These are phyloP conservation scores for Lycia hirtaria DNA, from an alignment of 2,888 invertebrate genomes.

Conservation along the genomic window DNA sequence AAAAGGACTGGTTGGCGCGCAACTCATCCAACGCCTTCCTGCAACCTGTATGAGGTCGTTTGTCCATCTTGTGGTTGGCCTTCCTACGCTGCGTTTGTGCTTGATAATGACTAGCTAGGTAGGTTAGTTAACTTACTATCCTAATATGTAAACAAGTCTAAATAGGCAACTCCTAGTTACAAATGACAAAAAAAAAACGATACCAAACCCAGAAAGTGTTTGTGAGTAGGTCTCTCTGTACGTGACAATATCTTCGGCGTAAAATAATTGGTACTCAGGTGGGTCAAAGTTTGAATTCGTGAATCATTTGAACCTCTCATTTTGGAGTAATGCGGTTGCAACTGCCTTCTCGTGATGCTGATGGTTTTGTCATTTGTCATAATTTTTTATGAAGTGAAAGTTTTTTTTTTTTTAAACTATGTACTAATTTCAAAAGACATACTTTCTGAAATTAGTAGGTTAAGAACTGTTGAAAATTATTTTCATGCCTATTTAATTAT, in stretches of 20 bases:
- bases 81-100: no score
- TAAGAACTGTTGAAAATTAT: no score
- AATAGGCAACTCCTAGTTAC: neutral
- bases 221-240: conserved; percentile 44
- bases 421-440: no score
- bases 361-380: neutral
- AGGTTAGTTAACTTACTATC: no score
- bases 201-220: neutral
- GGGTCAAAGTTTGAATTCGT: conserved; percentile 33
- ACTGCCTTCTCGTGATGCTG: neutral
- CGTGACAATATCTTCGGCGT: conserved; percentile 54
- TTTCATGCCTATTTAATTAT: no score
- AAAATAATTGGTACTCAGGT: conserved; percentile 23
- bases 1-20: no score
- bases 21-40: no score
- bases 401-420: no score
- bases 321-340: conserved; percentile 29
- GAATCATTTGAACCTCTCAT: conserved; percentile 30
- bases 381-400: neutral
- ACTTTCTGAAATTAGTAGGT: no score
- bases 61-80: no score
- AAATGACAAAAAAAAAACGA: neutral
- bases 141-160: neutral
- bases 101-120: no score
- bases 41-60: no score